Evolutionary conservation across 2,888 invertebrate species (phyloP).

Genomic region (Tachystola acroxantha): DNA sequence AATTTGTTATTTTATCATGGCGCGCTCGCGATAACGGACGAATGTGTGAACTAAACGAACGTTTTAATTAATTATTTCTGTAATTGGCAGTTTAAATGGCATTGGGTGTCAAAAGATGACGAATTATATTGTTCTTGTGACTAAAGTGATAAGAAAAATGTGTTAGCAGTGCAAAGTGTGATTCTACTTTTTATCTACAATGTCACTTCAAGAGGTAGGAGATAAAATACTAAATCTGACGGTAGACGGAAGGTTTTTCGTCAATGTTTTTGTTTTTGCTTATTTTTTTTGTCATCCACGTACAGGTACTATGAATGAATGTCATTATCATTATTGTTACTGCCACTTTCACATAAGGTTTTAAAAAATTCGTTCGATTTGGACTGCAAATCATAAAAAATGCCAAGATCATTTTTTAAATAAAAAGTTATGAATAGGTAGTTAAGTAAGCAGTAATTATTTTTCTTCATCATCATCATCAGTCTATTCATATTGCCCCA

Average conservation of each 20-base stretch:
- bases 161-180: conserved; percentile 42
- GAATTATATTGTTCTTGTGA: conserved; percentile 26
- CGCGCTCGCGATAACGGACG: conserved; percentile 10
- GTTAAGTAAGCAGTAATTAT: no score
- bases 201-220: conserved; percentile 71
- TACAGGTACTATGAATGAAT: no score
- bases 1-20: conserved; percentile 12
- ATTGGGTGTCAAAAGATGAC: conserved; percentile 30
- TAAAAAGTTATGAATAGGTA: no score
- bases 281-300: background rate
- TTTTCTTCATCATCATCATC: no score
- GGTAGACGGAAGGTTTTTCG: no score
- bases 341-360: no score
- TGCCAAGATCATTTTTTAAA: no score
- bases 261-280: no score
- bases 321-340: no score
- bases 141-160: conserved; percentile 48
- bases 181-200: conserved; percentile 32
- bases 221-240: conserved; percentile 1
- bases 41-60: conserved; percentile 5
- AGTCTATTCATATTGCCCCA: no score
- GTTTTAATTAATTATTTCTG: conserved; percentile 11
- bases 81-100: conserved; percentile 11
- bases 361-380: no score
- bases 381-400: no score